Base-by-base conservation (phyloP, 2,888 invertebrate species). In the Bellardia pandia region DNA sequence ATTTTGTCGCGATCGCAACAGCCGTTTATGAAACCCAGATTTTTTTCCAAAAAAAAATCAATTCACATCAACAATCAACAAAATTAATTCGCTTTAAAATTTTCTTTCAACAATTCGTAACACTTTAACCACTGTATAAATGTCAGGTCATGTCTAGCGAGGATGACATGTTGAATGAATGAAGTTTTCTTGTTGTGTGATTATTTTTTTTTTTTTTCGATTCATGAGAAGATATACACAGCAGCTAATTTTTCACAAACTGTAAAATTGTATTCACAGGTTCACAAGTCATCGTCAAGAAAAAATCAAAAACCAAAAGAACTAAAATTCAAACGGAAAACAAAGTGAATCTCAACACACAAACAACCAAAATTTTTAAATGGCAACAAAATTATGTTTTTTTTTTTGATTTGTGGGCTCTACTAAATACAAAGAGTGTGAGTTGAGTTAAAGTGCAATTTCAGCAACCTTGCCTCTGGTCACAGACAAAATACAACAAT, bases 381-480 rank as follows among this genome's bases (percentile, higher is more conserved):
- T 56, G 23, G 23, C 9, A 51, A 69, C 66, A 14, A 74, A 74
- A 48, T 48, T 33, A 74, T 68, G 58, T 8, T 16, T 23, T 48
- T 14, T 23, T 48, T 64, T 13, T 45, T 64, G 16, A n/a, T 42
- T 14, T 30, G 23, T 33, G 11, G 11, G 45, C 11, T 45, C 45
- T 11, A 45, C 45, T 11, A 11, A 45, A 45, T 45, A 13, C 14
- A 16, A 74, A 42, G 80, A 64, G 64, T 80, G 53, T 71, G 64
- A 56, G 23, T 0, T 3, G 16, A 16, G 42, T 23, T 23, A 23
- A 23, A 23, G 60, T 23, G 9, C 6, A 30, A 72, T 69, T 79
- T 85, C 11, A 68, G 74, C 68, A 86, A 71, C 86, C 82, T 79
- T 86, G 82, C 86, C 83, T 56, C 62, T 75, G 86, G 83, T 79